Percentiles rank a stretch among this genome's conserved stretches.
Evolutionary conservation across 2,888 invertebrate species (phyloP).

Genomic region (Lasioglossum morio): DNA sequence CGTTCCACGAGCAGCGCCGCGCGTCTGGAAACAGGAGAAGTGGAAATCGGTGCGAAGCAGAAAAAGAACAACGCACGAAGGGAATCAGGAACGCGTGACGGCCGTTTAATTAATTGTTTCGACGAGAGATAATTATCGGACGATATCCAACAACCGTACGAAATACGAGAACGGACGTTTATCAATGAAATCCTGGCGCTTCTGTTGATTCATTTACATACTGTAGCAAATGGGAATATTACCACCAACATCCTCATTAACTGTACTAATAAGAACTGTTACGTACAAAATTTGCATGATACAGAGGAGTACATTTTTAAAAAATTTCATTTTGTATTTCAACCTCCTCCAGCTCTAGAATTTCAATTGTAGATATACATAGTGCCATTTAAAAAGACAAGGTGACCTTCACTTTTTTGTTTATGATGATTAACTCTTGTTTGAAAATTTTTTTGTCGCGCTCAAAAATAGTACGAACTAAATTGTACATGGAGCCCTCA

Average conservation of each 20-base stretch:
- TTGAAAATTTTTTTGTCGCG: too few relatives aligned
- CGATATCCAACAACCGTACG: neutral
- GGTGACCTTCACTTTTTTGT: too few relatives aligned
- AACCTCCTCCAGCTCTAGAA: neutral
- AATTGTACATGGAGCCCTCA: neutral
- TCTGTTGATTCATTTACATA: neutral
- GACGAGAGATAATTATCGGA: conserved; percentile 23
- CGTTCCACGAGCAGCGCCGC: neutral
- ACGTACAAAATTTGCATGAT: neutral
- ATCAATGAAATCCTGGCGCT: neutral
- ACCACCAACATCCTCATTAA: neutral
- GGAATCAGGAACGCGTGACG: neutral
- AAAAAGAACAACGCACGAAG: neutral
- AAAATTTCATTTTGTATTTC: neutral
- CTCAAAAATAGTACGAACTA: neutral
- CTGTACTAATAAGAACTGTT: neutral
- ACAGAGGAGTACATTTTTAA: neutral
- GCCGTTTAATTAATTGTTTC: conserved; percentile 25
- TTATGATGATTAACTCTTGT: too few relatives aligned
- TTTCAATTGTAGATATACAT: too few relatives aligned
- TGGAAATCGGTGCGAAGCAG: neutral
- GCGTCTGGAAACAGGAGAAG: neutral
- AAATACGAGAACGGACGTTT: conserved; percentile 9
- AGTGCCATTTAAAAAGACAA: too few relatives aligned
- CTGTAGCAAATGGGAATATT: neutral